phyloP scores from a whole-genome alignment of 2,888 invertebrate genomes.

The Drosophila ezoana region DNA sequence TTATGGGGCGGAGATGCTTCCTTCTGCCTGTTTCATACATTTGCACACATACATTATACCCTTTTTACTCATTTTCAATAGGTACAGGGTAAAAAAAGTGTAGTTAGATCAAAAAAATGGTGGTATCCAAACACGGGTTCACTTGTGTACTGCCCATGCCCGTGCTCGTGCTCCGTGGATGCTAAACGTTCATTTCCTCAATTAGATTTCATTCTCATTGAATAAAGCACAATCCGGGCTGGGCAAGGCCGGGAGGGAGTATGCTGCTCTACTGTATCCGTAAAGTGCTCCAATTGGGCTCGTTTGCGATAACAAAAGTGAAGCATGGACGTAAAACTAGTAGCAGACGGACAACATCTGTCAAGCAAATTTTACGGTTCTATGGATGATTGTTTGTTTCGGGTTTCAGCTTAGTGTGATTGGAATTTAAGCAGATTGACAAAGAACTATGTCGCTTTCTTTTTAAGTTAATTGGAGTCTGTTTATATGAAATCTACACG shows the following conservation, averaged over 20 bases:
- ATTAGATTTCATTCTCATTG: conserved; percentile 63
- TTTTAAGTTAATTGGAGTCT: too few species aligned
- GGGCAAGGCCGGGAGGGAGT: conserved; percentile 11
- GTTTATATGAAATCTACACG: too few species aligned
- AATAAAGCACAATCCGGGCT: conserved; percentile 24
- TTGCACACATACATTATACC: too few species aligned
- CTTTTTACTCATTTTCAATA: too few species aligned
- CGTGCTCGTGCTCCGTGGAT: conserved; percentile 7
- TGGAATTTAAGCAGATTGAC: conserved; percentile 8
- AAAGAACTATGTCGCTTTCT: too few species aligned
- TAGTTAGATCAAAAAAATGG: too few species aligned
- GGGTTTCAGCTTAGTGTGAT: conserved; percentile 23
- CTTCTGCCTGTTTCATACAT: too few species aligned
- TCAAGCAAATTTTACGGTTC: background rate
- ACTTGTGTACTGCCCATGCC: conserved; percentile 17
- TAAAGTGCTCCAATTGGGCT: conserved; percentile 15
- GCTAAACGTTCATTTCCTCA: conserved; percentile 76
- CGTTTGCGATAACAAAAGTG: conserved; percentile 50
- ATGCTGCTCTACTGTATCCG: conserved; percentile 31
- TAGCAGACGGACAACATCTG: conserved; percentile 13
- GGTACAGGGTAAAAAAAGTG: too few species aligned
- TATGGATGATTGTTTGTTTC: conserved; percentile 1
- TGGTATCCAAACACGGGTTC: conserved; percentile 31
- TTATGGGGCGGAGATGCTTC: too few species aligned
- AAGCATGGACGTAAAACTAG: conserved; percentile 46